Evolutionary conservation across 1,140 invertebrate species (phyloP).

Genomic region (Hyposmocoma kahamanoa): DNA sequence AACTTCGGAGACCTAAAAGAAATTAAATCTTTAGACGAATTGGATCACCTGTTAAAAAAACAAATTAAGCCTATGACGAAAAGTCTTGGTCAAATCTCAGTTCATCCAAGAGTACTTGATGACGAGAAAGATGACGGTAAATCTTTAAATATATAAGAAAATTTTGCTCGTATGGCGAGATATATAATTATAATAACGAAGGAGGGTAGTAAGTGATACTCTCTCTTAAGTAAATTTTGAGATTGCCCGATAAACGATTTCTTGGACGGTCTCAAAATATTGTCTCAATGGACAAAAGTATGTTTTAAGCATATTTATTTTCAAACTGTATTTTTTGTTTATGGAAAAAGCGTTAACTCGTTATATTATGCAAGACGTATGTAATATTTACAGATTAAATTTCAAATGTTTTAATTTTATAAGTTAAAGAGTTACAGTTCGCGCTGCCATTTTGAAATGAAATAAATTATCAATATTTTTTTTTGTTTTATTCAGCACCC

Average conservation of each 20-base stretch:
- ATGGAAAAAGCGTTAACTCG: too few species aligned
- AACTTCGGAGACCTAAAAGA: slow-evolving; percentile 43
- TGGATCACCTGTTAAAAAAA: slow-evolving; percentile 48
- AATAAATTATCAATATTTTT: too few species aligned
- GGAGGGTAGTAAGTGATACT: slow-evolving; percentile 7
- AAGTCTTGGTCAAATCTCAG: slow-evolving; percentile 37
- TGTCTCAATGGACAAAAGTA: slow-evolving; percentile 3
- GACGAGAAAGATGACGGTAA: slow-evolving; percentile 31
- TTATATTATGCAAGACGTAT: slow-evolving; percentile 25
- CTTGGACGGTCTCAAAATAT: slow-evolving; percentile 67
- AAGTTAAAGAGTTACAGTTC: slow-evolving; percentile 9
- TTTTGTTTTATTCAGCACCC: too few species aligned
- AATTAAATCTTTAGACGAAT: slow-evolving; percentile 45
- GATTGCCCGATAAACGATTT: slow-evolving; percentile 45
- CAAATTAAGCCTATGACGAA: slow-evolving; percentile 49
- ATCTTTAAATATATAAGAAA: slow-evolving; percentile 16
- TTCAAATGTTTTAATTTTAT: too few species aligned
- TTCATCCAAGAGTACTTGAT: slow-evolving; percentile 40
- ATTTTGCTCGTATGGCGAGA: too few species aligned
- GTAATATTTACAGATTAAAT: slow-evolving; percentile 35
- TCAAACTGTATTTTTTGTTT: slow-evolving; percentile 6
- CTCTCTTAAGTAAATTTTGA: slow-evolving; percentile 61
- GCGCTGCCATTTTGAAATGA: slow-evolving; percentile 16
- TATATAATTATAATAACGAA: slow-evolving; percentile 10
- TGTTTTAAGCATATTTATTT: slow-evolving; percentile 29